Percentiles rank a stretch among this genome's conserved stretches.
These are phyloP conservation scores for Varanus komodoensis DNA, from an alignment of 2,113 vertebrate genomes.

Conservation along the genomic window DNA sequence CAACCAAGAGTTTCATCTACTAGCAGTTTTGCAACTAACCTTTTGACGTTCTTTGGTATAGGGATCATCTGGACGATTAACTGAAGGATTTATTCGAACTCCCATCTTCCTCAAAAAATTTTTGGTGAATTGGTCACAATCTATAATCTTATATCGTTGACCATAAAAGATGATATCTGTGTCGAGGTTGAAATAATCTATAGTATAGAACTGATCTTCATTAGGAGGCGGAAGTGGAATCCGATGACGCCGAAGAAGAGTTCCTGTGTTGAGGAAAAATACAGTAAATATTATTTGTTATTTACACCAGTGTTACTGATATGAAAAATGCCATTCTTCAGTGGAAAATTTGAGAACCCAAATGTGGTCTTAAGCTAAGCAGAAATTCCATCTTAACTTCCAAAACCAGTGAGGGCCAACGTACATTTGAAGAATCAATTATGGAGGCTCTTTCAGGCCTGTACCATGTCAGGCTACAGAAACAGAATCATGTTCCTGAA, in stretches of 20 bases:
- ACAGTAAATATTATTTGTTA: slow-evolving; percentile 18
- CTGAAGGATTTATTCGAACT: slow-evolving; percentile 77
- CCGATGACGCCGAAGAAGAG: slow-evolving; percentile 85
- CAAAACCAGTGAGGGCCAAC: neutral
- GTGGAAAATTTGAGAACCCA: neutral
- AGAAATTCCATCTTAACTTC: neutral
- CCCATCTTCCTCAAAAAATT: slow-evolving; percentile 89
- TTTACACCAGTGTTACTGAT: neutral
- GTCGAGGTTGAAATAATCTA: slow-evolving; percentile 89
- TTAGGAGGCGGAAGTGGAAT: slow-evolving; percentile 87
- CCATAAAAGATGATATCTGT: slow-evolving; percentile 85
- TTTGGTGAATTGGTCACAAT: slow-evolving; percentile 89
- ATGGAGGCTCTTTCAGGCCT: neutral
- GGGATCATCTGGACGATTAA: slow-evolving; percentile 80
- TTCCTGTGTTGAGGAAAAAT: slow-evolving; percentile 77
- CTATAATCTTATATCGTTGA: slow-evolving; percentile 83
- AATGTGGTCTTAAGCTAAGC: neutral
- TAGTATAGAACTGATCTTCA: slow-evolving; percentile 87
- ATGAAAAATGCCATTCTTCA: neutral
- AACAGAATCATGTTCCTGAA: neutral
- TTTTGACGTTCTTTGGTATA: slow-evolving; percentile 79
- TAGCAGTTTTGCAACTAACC: slow-evolving; percentile 72
- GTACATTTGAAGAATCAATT: neutral
- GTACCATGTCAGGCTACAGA: neutral
- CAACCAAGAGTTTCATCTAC: slow-evolving; percentile 10